Percentiles rank a stretch among this genome's conserved stretches.
Conservation (phyloP, 2,113 vertebrate genomes). For the Thunnus thynnus region DNA sequence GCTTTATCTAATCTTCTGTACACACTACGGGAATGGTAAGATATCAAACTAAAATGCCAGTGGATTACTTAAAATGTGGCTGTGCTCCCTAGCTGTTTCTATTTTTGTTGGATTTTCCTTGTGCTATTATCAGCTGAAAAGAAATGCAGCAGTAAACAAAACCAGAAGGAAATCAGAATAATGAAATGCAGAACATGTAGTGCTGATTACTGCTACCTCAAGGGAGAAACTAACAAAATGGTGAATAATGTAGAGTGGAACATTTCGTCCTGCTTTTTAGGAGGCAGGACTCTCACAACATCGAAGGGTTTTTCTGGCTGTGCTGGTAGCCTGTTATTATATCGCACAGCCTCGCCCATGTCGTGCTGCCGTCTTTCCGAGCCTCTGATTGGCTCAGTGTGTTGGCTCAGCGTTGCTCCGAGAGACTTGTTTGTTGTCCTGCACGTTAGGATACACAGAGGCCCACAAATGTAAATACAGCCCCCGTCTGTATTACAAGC, state of each 20-base stretch:
- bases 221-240: slow-evolving; percentile 28
- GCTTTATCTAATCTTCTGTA: neutral
- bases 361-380: neutral
- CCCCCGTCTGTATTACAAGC: neutral
- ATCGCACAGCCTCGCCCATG: slow-evolving; percentile 46
- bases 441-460: slow-evolving; percentile 8
- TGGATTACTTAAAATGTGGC: no score
- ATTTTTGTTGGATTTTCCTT: neutral
- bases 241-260: slow-evolving; percentile 39
- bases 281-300: slow-evolving; percentile 27
- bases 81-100: neutral
- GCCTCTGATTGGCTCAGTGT: slow-evolving; percentile 19
- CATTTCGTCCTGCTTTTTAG: slow-evolving; percentile 32
- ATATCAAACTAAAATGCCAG: neutral
- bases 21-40: neutral
- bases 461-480: slow-evolving; percentile 41
- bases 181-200: slow-evolving; percentile 43
- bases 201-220: slow-evolving; percentile 3
- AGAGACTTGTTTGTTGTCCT: slow-evolving; percentile 29
- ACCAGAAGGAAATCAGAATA: slow-evolving; percentile 34
- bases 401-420: slow-evolving; percentile 21
- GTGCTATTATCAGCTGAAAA: neutral
- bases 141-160: slow-evolving; percentile 40
- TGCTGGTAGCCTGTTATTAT: slow-evolving; percentile 56
- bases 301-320: slow-evolving; percentile 39